These are phyloP conservation scores for Lepilemur ruficaudatus DNA, from an alignment of 2,797 vertebrate species.

Conservation along the genomic window DNA sequence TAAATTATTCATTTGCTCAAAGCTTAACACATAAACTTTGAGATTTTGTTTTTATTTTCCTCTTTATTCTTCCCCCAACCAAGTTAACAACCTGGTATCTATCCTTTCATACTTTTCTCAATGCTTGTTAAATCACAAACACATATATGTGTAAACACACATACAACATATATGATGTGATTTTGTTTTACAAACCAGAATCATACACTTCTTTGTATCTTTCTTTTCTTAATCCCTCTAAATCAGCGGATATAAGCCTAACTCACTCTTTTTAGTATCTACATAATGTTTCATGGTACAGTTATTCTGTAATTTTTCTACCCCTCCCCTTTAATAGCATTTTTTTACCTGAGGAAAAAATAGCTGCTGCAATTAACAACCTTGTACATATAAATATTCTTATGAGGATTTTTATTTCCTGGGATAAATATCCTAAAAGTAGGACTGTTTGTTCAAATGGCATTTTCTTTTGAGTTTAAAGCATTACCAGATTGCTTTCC, in stretches of 20 bases:
- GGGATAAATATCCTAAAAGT: constrained; percentile 1
- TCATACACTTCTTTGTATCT: background rate
- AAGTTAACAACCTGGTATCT: background rate
- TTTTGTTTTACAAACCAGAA: background rate
- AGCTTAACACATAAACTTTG: background rate
- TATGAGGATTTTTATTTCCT: constrained; percentile 33
- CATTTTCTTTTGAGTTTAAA: constrained; percentile 51
- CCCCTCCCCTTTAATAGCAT: background rate
- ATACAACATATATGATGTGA: background rate
- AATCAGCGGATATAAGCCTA: background rate
- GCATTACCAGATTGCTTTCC: constrained; percentile 16
- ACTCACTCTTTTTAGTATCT: background rate
- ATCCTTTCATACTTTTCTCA: background rate
- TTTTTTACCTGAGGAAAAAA: background rate
- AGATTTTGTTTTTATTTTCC: background rate
- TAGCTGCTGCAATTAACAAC: background rate
- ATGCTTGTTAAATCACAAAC: background rate
- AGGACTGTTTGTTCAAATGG: background rate
- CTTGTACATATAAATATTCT: background rate
- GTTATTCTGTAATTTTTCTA: constrained; percentile 29
- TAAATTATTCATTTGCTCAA: background rate
- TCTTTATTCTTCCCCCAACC: background rate
- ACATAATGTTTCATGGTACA: background rate
- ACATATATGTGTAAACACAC: background rate
- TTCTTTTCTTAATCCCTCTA: constrained; percentile 2